Conservation (phyloP, 2,888 invertebrate species). For the Folsomia candida region DNA sequence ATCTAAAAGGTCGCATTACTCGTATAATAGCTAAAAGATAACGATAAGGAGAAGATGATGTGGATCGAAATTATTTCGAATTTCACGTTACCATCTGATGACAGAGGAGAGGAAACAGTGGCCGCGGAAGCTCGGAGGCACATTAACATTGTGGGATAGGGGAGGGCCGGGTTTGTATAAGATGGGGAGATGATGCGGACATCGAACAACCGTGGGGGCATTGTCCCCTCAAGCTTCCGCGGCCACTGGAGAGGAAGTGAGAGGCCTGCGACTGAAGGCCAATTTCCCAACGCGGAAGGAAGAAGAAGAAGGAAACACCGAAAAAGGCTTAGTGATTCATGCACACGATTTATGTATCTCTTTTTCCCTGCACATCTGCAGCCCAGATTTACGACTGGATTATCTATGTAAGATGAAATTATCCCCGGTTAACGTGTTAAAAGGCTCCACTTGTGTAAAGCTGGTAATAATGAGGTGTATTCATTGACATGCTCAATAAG, state of each 20-base stretch:
- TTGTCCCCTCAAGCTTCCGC: no score
- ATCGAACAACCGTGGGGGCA: no score
- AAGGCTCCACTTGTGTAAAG: neutral
- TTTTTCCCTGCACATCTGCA: constrained; percentile 20
- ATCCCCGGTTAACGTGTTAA: constrained; percentile 14
- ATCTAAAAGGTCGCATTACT: neutral
- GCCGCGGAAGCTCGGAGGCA: no score
- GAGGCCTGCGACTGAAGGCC: neutral
- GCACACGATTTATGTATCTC: neutral
- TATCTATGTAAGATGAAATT: neutral
- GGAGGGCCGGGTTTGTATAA: no score
- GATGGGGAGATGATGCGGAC: no score
- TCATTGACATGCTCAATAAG: neutral
- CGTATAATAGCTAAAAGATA: neutral
- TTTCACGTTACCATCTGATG: neutral
- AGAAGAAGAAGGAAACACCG: neutral
- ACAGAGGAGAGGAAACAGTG: neutral
- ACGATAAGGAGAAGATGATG: neutral
- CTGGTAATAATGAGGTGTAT: neutral
- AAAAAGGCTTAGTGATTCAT: neutral
- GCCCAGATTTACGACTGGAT: constrained; percentile 16
- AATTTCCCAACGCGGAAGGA: constrained; percentile 8
- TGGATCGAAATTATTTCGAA: neutral
- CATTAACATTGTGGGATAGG: no score
- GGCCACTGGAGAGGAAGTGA: neutral